Conservation (phyloP, 2,888 invertebrate genomes). For the Acanthosepion lycidas region DNA sequence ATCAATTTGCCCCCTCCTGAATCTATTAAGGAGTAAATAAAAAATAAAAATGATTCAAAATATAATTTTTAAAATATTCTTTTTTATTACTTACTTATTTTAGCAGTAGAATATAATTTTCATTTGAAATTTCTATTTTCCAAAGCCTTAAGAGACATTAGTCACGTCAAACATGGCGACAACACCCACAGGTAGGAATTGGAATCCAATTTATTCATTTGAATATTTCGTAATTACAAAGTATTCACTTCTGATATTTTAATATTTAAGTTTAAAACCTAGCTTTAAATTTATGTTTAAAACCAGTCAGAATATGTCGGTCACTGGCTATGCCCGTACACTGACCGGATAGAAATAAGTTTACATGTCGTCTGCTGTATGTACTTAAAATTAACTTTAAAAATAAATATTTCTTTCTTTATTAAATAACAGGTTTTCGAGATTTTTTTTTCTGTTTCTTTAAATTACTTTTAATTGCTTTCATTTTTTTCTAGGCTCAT, state of each 20-base stretch:
- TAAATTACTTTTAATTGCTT: neutral
- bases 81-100: neutral
- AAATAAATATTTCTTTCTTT: neutral
- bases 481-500: too few relatives aligned
- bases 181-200: neutral
- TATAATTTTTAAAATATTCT: neutral
- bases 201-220: neutral
- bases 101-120: neutral
- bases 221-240: neutral
- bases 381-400: neutral
- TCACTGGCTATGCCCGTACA: neutral
- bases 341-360: neutral
- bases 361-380: slow-evolving; percentile 4
- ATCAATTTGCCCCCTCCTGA: neutral
- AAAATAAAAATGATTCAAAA: neutral
- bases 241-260: neutral
- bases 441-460: neutral
- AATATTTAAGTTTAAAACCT: neutral
- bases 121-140: neutral
- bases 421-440: neutral
- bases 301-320: neutral
- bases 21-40: neutral
- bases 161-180: slow-evolving; percentile 9
- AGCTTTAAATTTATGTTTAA: neutral
- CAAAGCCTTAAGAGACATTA: neutral